Evolutionary conservation across 35 echinoderm and acorn worm genomes (phyloP).

Genomic region (Ophiothrix spiculata): DNA sequence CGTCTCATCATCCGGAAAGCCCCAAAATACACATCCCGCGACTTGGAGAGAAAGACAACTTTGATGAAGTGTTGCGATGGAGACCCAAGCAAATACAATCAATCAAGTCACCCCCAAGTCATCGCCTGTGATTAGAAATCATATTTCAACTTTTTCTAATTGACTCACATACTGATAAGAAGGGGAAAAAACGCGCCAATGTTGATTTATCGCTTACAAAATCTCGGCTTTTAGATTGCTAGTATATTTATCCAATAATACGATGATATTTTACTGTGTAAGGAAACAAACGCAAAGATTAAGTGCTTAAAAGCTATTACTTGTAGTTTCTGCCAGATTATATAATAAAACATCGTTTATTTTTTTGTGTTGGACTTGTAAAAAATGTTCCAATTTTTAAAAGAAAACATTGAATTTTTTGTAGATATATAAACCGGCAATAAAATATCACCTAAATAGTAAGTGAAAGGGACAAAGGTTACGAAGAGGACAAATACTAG

Average conservation of each 20-base stretch:
- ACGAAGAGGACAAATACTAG: not conserved
- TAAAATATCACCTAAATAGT: not conserved
- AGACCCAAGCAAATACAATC: not conserved
- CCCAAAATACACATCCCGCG: conserved; percentile 2
- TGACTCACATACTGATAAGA: not conserved
- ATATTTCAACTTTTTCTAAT: conserved; percentile 11
- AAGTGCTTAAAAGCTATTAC: not conserved
- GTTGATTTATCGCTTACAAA: not conserved
- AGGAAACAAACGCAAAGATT: not conserved
- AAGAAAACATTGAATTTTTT: not conserved
- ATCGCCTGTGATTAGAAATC: not conserved
- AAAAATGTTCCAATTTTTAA: too few species aligned
- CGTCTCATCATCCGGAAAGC: too few species aligned
- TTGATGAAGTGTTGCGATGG: conserved; percentile 9
- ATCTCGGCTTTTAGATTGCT: not conserved
- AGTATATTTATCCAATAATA: not conserved
- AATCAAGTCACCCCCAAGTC: not conserved
- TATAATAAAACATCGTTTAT: not conserved
- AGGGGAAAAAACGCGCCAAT: not conserved
- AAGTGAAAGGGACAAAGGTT: not conserved
- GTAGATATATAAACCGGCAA: not conserved
- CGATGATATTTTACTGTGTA: not conserved
- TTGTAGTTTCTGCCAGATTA: not conserved
- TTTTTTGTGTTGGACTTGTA: not conserved
- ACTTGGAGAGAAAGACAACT: not conserved